These are phyloP conservation scores for Triplophysa rosa DNA, from an alignment of 2,113 vertebrate species.

Conservation along the genomic window DNA sequence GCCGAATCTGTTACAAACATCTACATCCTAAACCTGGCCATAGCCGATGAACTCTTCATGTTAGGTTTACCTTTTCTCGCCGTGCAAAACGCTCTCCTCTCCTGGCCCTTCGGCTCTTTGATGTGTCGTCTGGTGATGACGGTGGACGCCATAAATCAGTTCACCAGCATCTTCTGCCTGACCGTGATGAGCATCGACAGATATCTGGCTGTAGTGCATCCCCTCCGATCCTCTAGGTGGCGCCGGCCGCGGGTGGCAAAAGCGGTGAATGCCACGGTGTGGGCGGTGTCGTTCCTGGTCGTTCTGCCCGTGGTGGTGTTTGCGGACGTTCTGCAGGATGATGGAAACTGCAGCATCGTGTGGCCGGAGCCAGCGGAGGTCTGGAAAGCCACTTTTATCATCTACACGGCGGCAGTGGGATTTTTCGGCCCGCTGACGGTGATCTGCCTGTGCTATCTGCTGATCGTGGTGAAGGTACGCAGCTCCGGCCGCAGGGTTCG, in stretches of 20 bases:
- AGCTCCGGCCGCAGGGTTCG: slow-evolving; percentile 83
- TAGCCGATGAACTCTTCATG: slow-evolving; percentile 97
- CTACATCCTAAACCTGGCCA: slow-evolving; percentile 93
- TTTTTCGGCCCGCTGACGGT: slow-evolving; percentile 91
- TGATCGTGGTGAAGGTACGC: slow-evolving; percentile 89
- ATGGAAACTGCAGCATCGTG: slow-evolving; percentile 91
- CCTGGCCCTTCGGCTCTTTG: slow-evolving; percentile 93
- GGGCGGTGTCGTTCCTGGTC: slow-evolving; percentile 87
- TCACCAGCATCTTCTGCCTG: slow-evolving; percentile 97
- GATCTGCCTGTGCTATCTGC: slow-evolving; percentile 91
- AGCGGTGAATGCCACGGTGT: slow-evolving; percentile 82
- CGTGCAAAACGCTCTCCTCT: slow-evolving; percentile 88
- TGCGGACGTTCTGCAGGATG: slow-evolving; percentile 83
- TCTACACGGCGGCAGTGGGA: slow-evolving; percentile 87
- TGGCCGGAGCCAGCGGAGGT: slow-evolving; percentile 88
- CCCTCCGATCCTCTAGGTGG: slow-evolving; percentile 85
- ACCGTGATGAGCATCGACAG: slow-evolving; percentile 95
- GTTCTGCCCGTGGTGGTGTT: slow-evolving; percentile 92
- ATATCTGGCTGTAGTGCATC: slow-evolving; percentile 92
- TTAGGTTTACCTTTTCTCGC: slow-evolving; percentile 92
- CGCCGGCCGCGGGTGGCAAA: slow-evolving; percentile 86
- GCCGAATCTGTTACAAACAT: slow-evolving; percentile 89
- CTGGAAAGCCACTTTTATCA: slow-evolving; percentile 88
- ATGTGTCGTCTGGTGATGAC: slow-evolving; percentile 96
- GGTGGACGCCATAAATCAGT: slow-evolving; percentile 94